Base-by-base conservation (phyloP, 2,113 vertebrate species). In the Anoura caudifer region DNA sequence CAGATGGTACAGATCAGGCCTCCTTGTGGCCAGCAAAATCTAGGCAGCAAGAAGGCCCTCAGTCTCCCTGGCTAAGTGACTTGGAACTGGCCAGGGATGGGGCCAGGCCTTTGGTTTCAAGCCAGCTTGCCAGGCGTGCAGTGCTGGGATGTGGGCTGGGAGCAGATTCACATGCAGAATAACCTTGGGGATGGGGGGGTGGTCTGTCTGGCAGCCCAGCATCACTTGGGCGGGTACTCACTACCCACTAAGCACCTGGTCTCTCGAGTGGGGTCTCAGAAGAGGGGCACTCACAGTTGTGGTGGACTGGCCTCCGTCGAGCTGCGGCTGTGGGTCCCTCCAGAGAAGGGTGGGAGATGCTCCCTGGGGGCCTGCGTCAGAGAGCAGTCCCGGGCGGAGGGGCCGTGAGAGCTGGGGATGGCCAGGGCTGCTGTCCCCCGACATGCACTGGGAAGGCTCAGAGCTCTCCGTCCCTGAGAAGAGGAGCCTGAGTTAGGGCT, bases 251-350 rank as follows among this genome's bases (percentile, higher is more conserved):
- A 47, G 45, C 45, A 47, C 45, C 45, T 47, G 12, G 47, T 2
- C 41, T 47, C 69, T 75, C 14, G 1, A 0, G 9, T 52, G 20
- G 8, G 14, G 36, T n/a, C 79, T 45, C 22, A n/a, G 82, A 76
- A 36, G 41, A 16, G 8, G 41, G 80, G 16, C 4, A 98, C 98
- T 98, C 95, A 99, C 98, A 87, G 98, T 98, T n/a, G 98, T 98
- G 96, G 98, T 98, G 96, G 98, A 98, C 77, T 97, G 98, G 85
- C 96, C 98, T 84, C 96, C 95, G 38, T 93, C 8, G 2, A 8
- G 82, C 45, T 98, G 97, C n/a, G 97, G 97, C 69, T 97, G 97
- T 28, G 97, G 97, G 20, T 98, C 98, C 94, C 98, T 98, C 93
- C 97, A 95, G 54, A 98, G 99, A 47, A 98, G 96, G 1, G 97